phyloP scores from a whole-genome alignment of 2,797 vertebrate species.

The Sebastes vulpes region DNA sequence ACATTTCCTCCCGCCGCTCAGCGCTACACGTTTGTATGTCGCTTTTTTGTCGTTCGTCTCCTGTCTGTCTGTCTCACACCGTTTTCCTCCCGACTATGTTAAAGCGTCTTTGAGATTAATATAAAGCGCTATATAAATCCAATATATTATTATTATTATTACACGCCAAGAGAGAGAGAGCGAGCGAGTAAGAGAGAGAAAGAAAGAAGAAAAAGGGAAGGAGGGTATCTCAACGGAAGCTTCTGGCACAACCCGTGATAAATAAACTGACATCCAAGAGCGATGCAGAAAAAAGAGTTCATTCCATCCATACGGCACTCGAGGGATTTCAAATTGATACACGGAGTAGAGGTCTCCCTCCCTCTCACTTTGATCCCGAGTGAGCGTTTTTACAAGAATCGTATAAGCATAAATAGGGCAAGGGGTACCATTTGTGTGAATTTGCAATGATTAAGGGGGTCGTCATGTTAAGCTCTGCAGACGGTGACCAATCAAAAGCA shows the following conservation, averaged over 20 bases:
- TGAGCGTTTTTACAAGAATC: slow-evolving; percentile 41
- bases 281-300: slow-evolving; percentile 32
- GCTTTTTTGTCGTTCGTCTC: too few species aligned
- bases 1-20: slow-evolving; percentile 31
- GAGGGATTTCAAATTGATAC: slow-evolving; percentile 48
- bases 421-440: slow-evolving; percentile 50
- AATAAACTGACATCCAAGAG: slow-evolving; percentile 53
- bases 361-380: slow-evolving; percentile 43
- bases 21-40: not conserved
- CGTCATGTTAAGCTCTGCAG: slow-evolving; percentile 41
- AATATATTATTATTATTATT: too few species aligned
- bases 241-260: slow-evolving; percentile 32
- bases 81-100: too few species aligned
- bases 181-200: not conserved
- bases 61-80: too few species aligned
- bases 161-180: not conserved
- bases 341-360: slow-evolving; percentile 11
- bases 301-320: slow-evolving; percentile 25
- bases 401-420: slow-evolving; percentile 26
- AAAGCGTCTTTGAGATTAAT: too few species aligned
- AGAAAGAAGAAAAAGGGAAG: not conserved
- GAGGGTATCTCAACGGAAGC: slow-evolving; percentile 14
- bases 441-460: slow-evolving; percentile 39
- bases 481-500: slow-evolving; percentile 54
- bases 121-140: too few species aligned